Base-by-base conservation (phyloP, 2,797 vertebrate species). In the Centroberyx gerrardi region DNA sequence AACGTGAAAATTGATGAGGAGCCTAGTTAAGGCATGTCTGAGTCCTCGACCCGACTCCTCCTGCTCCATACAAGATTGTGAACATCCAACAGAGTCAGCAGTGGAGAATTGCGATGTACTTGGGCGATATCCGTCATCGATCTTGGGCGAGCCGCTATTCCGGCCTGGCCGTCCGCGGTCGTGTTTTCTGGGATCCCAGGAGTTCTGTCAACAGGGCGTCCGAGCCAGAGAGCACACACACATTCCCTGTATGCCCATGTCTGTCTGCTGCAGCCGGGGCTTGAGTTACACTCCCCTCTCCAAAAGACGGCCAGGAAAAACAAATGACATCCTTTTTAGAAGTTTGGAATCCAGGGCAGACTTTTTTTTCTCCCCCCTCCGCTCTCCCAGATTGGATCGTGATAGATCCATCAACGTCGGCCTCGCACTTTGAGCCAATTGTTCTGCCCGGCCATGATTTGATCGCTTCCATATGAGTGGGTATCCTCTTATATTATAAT, bases 381-480 rank as follows among this genome's bases (percentile, higher is more conserved):
- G 46, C 55, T 51, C 69, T 63, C 54, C 13, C 68, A 70, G 46
- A 80, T 83, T 73, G 76, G 83, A 83, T 80, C 28, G 4, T 76
- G 84, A 92, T 88, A 79, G 86, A 90, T 90, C 76, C 79, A 86
- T 92, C 89, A 90, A 81, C 42, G 62, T 90, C 80, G 1, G 75
- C 46, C 64, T 62, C 49, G 14, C 62, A 81, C 80, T 88, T 88
- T 59, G 63, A 72, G 78, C 88, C 88, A 87, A 82, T 83, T 88
- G 85, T 89, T 87, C 72, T 82, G 83, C 83, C 55, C 38, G 9
- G 74, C 74, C 72, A 60, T 80, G 82, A 87, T 87, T 82, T 90
- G 87, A 93, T 89, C 78, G 78, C 72, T 91, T 92, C 90, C 91
- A 90, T 91, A 87, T 89, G 91, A 85, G 71, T 52, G 68, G 82